These are phyloP conservation scores for Brachypteracias leptosomus DNA, from an alignment of 2,113 vertebrate genomes.

Conservation along the genomic window DNA sequence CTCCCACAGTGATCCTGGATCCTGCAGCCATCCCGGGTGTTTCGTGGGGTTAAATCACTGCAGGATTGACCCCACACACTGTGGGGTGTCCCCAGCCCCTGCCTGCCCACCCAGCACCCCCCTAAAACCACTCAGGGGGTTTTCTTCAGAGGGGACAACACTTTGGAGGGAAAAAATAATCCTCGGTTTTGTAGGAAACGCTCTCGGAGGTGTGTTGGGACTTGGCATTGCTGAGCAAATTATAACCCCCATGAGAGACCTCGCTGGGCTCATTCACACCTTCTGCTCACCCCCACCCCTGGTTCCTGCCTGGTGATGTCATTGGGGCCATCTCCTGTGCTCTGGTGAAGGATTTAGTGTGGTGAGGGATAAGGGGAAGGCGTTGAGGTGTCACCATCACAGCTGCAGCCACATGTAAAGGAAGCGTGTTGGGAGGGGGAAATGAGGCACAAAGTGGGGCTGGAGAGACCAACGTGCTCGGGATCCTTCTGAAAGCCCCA, in stretches of 20 bases:
- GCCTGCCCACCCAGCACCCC: background rate
- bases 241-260: background rate
- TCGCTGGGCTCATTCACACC: rapidly evolving
- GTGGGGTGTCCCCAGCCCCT: background rate
- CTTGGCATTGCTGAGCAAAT: background rate
- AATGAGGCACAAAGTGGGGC: too few species aligned
- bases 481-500: background rate
- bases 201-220: rapidly evolving
- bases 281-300: background rate
- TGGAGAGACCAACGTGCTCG: rapidly evolving
- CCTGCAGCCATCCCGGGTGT: background rate
- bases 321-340: rapidly evolving
- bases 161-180: rapidly evolving
- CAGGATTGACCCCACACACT: background rate
- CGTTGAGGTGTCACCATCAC: too few species aligned
- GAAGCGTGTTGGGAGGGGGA: background rate
- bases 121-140: background rate
- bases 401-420: rapidly evolving
- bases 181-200: rapidly evolving
- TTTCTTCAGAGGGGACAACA: background rate
- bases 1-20: background rate
- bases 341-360: too few species aligned
- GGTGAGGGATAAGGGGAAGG: background rate
- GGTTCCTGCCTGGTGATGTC: background rate
- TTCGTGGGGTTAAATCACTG: background rate